Conservation (phyloP, 2,797 vertebrate genomes). For the Melanotaenia pygmaea region DNA sequence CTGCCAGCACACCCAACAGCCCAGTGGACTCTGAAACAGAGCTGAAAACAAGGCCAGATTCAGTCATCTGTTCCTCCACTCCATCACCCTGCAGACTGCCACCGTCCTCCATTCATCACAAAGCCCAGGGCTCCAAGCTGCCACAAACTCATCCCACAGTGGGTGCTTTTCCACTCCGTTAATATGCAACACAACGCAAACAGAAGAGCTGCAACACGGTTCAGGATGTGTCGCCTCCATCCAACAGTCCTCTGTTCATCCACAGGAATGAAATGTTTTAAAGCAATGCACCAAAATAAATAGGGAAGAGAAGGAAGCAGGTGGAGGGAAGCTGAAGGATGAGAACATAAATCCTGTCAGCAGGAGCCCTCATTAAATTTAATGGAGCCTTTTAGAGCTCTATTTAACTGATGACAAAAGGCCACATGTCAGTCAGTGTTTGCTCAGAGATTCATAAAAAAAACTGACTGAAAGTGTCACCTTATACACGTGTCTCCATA, state of each 20-base stretch:
- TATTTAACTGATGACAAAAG: constrained; percentile 61
- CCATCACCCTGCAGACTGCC: too few relatives aligned
- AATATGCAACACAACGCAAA: constrained; percentile 58
- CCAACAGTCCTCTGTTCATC: constrained; percentile 22
- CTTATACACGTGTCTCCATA: not conserved
- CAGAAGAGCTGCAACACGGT: constrained; percentile 21
- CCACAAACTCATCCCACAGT: constrained; percentile 4
- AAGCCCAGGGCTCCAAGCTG: constrained; percentile 24
- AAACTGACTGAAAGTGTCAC: constrained; percentile 17
- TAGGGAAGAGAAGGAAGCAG: not conserved
- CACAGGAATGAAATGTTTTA: not conserved
- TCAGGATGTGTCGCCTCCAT: constrained; percentile 23
- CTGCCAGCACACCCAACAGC: too few relatives aligned
- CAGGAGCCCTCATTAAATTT: constrained; percentile 67
- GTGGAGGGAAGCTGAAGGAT: not conserved
- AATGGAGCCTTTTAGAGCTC: constrained; percentile 62
- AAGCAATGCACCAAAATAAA: not conserved
- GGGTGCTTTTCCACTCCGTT: constrained; percentile 39
- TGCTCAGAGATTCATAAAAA: constrained; percentile 46
- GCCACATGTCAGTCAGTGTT: constrained; percentile 61
- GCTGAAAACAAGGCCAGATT: too few relatives aligned
- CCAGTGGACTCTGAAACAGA: too few relatives aligned
- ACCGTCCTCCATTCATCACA: constrained; percentile 27
- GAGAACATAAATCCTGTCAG: constrained; percentile 37
- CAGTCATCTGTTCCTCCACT: too few relatives aligned